Evolutionary conservation across 2,888 invertebrate species (phyloP), one percentile per base, ranked within the genome.

Genomic region (Hartigia nigra): DNA sequence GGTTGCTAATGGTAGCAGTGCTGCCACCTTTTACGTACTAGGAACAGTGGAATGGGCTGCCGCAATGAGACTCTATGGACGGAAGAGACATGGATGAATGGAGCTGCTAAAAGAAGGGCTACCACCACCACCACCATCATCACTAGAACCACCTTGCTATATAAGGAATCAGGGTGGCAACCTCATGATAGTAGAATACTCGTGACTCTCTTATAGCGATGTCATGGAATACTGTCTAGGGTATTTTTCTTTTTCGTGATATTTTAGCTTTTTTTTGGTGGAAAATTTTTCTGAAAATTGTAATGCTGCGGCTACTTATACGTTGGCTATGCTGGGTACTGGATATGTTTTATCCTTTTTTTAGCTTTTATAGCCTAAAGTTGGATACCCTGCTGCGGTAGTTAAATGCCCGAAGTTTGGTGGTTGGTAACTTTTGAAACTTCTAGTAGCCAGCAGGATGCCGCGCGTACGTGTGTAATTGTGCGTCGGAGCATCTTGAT

Each of bases 171-270:
- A 78, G 81, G 84, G 81, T 84, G 81, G 81, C 80, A 85, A 87
- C 86, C 86, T 84, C 84, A 83, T 85, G 85, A 80, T 79, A 82
- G 83, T 86, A 89, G 87, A 88, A 88, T 88, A 84, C 86, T 85
- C 86, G 83, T 80, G 32, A 75, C 79, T 83, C 79, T 83, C 79
- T 83, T 81, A 84, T 84, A 83, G 82, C 84, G 86, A 85, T 84
- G 87, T 69, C 12, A 55, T 55, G 76, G 69, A 72, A 34, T 12
- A 70, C 72, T 72, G 36, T 36, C 70, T 31, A 74, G 36, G 37
- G 31, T 34, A 12, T 70, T 70, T 69, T 75, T 79, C n/a, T n/a
- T 69, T 55, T 75, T 72, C 39, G 12, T 39, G 39, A 4, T 39
- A 5, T 39, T 39, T 39, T 39, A 4, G 14, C 12, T 55, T 23